Evolutionary conservation across 2,888 invertebrate genomes (phyloP), one percentile per base, ranked within the genome.

Genomic region (Drosophila maculinotata): DNA sequence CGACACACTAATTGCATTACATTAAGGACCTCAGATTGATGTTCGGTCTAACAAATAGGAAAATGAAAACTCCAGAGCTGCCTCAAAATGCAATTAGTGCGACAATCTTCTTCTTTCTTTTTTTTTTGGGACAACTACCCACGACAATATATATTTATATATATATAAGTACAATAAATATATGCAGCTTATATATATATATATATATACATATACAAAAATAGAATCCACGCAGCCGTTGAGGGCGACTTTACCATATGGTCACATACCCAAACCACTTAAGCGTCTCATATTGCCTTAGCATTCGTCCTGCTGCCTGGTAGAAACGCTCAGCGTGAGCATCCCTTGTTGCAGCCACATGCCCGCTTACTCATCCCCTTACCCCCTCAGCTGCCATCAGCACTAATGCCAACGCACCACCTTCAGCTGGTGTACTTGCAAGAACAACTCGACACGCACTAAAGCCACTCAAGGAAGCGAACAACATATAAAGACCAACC

Each of bases 201-300:
- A 26, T 15, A 28, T 38, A 14, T 14, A 12, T 17, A 31, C 23
- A 33, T 23, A 30, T 38, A 30, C 49, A 66, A 28, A 76, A 73
- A 69, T 60, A 72, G 57, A 76, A 72, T 58, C 28, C 51, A 44
- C 25, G 39, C 36, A 48, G 62, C 23, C 41, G 26, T 51, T 14
- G 41, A 64, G 66, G 79, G 66, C 70, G 66, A 69, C 57, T 51
- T 42, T 60, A 63, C 84, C 84, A 85, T 85, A 85, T 85, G 84
- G 76, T 76, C 65, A 69, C 66, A 69, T 69, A 71, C 75, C 52
- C 69, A 71, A 76, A 66, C 79, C 87, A 81, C 48, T 84, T 69
- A 65, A 39, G 56, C 62, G 63, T 70, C 56, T 84, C 76, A 65
- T 47, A 66, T 85, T 85, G 67, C 82, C 82, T 39, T 44, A 28